A percentile compares a stretch with the other conserved stretches of the same genome.
Conservation (phyloP, 2,797 vertebrate genomes). For the Arremon brunneinucha region DNA sequence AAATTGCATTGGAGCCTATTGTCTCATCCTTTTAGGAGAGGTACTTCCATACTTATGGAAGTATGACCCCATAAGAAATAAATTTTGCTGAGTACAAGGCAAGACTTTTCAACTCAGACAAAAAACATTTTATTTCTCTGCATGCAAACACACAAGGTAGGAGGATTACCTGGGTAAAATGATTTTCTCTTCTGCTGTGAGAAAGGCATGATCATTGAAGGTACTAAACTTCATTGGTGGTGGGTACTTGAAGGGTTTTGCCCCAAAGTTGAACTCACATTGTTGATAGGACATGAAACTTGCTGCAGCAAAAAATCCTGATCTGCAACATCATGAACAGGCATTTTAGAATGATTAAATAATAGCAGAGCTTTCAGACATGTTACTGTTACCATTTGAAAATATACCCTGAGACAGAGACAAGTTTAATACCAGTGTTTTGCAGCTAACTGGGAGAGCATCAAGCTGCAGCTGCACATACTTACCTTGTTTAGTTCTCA, state of each 20-base stretch:
- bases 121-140: not conserved
- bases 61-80: not conserved
- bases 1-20: not conserved
- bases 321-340: constrained; percentile 75
- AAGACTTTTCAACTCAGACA: not conserved
- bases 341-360: not conserved
- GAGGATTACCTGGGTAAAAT: constrained; percentile 92
- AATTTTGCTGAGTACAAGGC: not conserved
- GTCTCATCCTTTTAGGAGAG: not conserved
- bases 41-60: not conserved
- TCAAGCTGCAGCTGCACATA: not conserved
- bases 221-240: constrained; percentile 95
- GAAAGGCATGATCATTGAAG: constrained; percentile 95
- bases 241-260: constrained; percentile 94
- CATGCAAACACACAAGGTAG: not conserved
- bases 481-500: not conserved
- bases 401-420: not conserved
- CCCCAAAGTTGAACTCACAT: constrained; percentile 99
- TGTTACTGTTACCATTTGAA: not conserved
- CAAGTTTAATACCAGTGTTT: not conserved
- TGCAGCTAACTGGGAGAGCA: not conserved
- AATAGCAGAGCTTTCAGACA: not conserved
- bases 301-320: constrained; percentile 97
- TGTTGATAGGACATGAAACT: constrained; percentile 99
- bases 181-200: constrained; percentile 93